phyloP scores from a whole-genome alignment of 2,888 invertebrate species.

The Octodonta nipae region DNA sequence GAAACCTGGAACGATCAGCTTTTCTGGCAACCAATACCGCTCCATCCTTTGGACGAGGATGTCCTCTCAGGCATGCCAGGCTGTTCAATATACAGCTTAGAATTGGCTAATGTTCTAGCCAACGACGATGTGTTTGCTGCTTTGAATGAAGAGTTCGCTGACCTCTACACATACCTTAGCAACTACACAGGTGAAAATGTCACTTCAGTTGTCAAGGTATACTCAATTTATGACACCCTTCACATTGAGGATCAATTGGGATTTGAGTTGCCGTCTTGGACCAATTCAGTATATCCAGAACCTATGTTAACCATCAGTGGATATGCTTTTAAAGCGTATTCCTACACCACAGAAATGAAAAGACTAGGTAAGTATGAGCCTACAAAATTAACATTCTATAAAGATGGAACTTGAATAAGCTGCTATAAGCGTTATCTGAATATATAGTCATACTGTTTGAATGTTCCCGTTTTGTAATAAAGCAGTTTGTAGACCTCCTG shows the following conservation, averaged over 20 bases:
- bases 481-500: no score
- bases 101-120: conserved; percentile 2
- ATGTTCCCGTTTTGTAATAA: no score
- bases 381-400: no score
- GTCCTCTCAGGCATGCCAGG: conserved; percentile 7
- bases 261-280: conserved; percentile 9
- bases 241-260: conserved; percentile 7
- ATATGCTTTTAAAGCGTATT: conserved; percentile 3
- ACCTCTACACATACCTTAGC: conserved; percentile 33
- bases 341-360: background rate
- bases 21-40: conserved; percentile 59
- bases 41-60: conserved; percentile 47
- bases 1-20: conserved; percentile 45
- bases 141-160: conserved; percentile 39
- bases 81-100: conserved; percentile 3
- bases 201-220: background rate
- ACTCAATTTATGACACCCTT: conserved; percentile 6
- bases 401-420: no score
- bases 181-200: conserved; percentile 5
- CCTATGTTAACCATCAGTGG: conserved; percentile 6
- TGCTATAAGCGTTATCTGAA: no score
- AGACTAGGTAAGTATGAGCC: background rate
- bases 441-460: no score
- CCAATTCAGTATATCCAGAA: conserved; percentile 9
- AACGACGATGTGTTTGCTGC: conserved; percentile 25